phyloP scores from a whole-genome alignment of 2,888 invertebrate genomes.

The Drosophila limbata region DNA sequence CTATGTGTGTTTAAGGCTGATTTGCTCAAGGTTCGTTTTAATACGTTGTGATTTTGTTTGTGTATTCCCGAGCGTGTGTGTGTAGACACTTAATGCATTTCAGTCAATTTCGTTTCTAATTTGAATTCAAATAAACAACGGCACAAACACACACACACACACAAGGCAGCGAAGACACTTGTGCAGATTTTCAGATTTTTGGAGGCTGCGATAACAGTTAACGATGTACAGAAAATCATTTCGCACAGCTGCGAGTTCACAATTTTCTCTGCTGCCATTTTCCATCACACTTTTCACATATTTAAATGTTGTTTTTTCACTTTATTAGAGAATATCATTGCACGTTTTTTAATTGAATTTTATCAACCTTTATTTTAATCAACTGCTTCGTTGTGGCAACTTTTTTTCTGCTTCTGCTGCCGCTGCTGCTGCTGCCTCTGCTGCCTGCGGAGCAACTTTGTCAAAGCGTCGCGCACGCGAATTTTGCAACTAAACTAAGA shows the following conservation, averaged over 20 bases:
- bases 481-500: slow-evolving; percentile 69
- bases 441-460: slow-evolving; percentile 45
- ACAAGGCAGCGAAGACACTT: slow-evolving; percentile 8
- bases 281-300: slow-evolving; percentile 14
- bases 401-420: slow-evolving; percentile 24
- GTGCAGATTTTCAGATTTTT: slow-evolving; percentile 24
- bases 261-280: slow-evolving; percentile 4
- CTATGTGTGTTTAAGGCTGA: slow-evolving; percentile 71
- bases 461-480: slow-evolving; percentile 44
- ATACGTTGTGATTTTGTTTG: slow-evolving; percentile 70
- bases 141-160: slow-evolving; percentile 5
- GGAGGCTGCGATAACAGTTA: slow-evolving; percentile 57
- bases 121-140: slow-evolving; percentile 54
- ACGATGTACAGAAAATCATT: slow-evolving; percentile 52
- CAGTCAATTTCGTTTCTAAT: slow-evolving; percentile 50
- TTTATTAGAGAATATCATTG: slow-evolving; percentile 3
- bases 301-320: not conserved
- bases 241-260: slow-evolving; percentile 28
- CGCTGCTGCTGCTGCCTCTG: slow-evolving; percentile 39
- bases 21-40: slow-evolving; percentile 76
- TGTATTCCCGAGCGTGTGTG: slow-evolving; percentile 39
- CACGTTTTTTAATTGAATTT: slow-evolving; percentile 25
- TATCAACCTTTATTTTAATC: slow-evolving; percentile 36
- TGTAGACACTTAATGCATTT: slow-evolving; percentile 59
- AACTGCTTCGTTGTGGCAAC: slow-evolving; percentile 45